A percentile compares a stretch with the other conserved stretches of the same genome.
Conservation (phyloP, 2,113 vertebrate genomes). For the Capreolus pygargus region DNA sequence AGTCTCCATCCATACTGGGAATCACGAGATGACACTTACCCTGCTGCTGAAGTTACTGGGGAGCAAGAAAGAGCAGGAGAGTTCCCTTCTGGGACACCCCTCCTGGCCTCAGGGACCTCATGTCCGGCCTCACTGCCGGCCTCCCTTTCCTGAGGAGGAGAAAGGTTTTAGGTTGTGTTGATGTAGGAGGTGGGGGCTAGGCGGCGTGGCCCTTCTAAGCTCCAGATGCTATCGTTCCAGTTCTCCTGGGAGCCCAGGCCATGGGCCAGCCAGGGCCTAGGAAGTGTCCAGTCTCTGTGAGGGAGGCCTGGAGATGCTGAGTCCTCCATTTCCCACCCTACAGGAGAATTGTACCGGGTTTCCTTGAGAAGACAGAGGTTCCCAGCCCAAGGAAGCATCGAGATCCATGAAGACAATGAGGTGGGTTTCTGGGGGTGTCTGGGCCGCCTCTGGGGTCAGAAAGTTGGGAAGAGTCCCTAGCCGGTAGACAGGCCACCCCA, state of each 20-base stretch:
- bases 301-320: background rate
- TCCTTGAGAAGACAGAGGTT: constrained; percentile 86
- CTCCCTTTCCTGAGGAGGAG: background rate
- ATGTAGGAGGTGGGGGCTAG: background rate
- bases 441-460: background rate
- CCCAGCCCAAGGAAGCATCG: constrained; percentile 90
- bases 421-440: constrained; percentile 72
- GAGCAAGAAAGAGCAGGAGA: background rate
- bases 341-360: constrained; percentile 87
- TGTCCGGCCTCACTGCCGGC: fast-evolving
- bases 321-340: background rate
- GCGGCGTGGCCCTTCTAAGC: background rate
- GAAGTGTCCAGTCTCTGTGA: fast-evolving
- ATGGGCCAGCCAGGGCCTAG: background rate
- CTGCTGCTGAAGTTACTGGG: no score
- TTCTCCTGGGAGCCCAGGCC: background rate
- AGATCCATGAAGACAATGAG: constrained; percentile 91
- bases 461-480: background rate
- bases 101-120: background rate
- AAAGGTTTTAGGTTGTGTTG: background rate
- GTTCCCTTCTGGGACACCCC: background rate
- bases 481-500: background rate
- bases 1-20: fast-evolving
- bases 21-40: fast-evolving
- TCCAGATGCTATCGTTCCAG: fast-evolving